Base-by-base conservation (phyloP, 1,140 invertebrate genomes). In the Cyrtorhinus lividipennis region DNA sequence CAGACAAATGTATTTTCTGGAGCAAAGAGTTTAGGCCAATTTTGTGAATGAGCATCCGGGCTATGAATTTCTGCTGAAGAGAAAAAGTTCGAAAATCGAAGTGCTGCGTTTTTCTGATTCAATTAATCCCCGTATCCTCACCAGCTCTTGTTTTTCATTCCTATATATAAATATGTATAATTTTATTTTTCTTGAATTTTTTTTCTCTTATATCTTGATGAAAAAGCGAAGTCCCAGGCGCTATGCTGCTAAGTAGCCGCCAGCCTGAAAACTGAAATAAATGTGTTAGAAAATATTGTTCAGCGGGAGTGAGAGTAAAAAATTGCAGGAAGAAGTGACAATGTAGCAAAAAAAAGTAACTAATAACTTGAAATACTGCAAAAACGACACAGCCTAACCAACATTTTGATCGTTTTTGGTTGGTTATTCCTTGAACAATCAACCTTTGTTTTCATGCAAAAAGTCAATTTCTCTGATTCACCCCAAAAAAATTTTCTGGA, bases 31-130 rank as follows among this genome's bases (percentile, higher is more conserved):
- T 53, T 53, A 53, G 48, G 48, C 48, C 48, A 53, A 22, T 20
- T 13, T 5, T 53, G 20, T n/a, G n/a, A n/a, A 53, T 22, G 48
- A 53, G 20, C 18, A 44, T 15, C 12, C 20, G 48, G 48, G 48
- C 48, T 53, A 53, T 53, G 48, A 53, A 53, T 53, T 53, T 53
- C 48, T 53, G 48, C 48, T 53, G 30, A 38, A 38, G 15, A 53
- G 10, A 13, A 20, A 5, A 10, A 20, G 18, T 53, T 53, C 5
- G 48, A 53, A 53, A 53, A 53, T n/a, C n/a, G n/a, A n/a, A n/a
- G n/a, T n/a, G n/a, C n/a, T n/a, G n/a, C n/a, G 30, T 38, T 38
- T 38, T 15, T 8, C 5, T 38, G 15, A 15, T 38, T 38, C 30
- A 15, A 38, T 53, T 20, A 10, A 53, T 53, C 48, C 48, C 48